Percentiles rank a stretch among this genome's conserved stretches.
phyloP scores from a whole-genome alignment of 2,888 invertebrate genomes.

The Euzetes globulus region DNA sequence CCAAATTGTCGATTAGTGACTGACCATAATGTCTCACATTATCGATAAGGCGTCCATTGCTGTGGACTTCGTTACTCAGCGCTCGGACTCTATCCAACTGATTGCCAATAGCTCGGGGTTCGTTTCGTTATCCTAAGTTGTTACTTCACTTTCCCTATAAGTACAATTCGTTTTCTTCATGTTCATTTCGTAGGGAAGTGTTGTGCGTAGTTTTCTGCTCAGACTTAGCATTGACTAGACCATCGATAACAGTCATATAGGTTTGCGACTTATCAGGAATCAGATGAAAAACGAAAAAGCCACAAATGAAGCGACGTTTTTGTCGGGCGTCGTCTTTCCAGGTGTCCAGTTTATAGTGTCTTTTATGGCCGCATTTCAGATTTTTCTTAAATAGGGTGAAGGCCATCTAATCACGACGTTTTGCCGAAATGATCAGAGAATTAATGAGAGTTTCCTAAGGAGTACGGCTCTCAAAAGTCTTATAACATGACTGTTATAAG shows the following conservation, averaged over 20 bases:
- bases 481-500: constrained; percentile 46
- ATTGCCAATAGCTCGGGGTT: constrained; percentile 76
- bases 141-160: constrained; percentile 36
- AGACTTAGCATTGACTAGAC: neutral
- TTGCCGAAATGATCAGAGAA: constrained; percentile 37
- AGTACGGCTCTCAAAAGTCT: constrained; percentile 29
- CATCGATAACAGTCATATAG: neutral
- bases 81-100: constrained; percentile 75
- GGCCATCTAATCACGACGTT: constrained; percentile 36
- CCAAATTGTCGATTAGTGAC: constrained; percentile 53
- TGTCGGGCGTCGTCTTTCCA: constrained; percentile 99
- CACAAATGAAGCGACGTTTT: constrained; percentile 87
- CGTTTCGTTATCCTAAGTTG: constrained; percentile 46
- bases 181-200: constrained; percentile 6
- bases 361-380: constrained; percentile 31
- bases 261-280: neutral
- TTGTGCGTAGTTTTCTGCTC: neutral
- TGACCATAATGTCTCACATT: constrained; percentile 60
- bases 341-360: constrained; percentile 79
- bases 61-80: constrained; percentile 75
- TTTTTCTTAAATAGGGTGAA: constrained; percentile 36
- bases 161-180: constrained; percentile 33
- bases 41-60: constrained; percentile 76
- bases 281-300: constrained; percentile 63
- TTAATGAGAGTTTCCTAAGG: constrained; percentile 37